Evolutionary conservation across 2,797 vertebrate genomes (phyloP).

Genomic region (Sternarchorhynchus goeldii): DNA sequence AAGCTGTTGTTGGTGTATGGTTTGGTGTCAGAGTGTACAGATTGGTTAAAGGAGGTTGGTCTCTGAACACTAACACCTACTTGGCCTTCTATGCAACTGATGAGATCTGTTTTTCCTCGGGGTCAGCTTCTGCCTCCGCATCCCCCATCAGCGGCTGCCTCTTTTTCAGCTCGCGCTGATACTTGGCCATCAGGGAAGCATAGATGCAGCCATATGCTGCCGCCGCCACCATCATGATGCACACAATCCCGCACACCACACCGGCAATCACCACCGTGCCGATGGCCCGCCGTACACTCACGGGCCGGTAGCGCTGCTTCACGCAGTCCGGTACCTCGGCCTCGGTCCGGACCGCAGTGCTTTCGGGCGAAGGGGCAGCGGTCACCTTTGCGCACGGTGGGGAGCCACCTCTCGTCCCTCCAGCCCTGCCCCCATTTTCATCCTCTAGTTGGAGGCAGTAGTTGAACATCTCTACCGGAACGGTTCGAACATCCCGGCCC

Average conservation of each 20-base stretch:
- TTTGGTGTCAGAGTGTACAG: slow-evolving; percentile 17
- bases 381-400: slow-evolving; percentile 74
- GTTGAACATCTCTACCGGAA: slow-evolving; percentile 99
- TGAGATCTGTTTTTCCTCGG: slow-evolving; percentile 95
- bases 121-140: slow-evolving; percentile 79
- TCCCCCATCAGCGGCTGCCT: slow-evolving; percentile 96
- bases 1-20: slow-evolving; percentile 67
- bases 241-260: slow-evolving; percentile 95
- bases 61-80: slow-evolving; percentile 53
- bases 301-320: slow-evolving; percentile 87
- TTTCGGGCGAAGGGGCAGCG: slow-evolving; percentile 49
- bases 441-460: slow-evolving; percentile 96
- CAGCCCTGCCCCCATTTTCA: slow-evolving; percentile 82
- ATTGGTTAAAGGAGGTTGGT: slow-evolving; percentile 24
- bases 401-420: slow-evolving; percentile 59
- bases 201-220: slow-evolving; percentile 98
- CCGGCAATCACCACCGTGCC: slow-evolving; percentile 97
- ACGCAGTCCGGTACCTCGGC: slow-evolving; percentile 81
- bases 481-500: slow-evolving; percentile 91
- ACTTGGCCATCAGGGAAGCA: slow-evolving; percentile 97
- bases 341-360: slow-evolving; percentile 57
- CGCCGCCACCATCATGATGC: slow-evolving; percentile 99
- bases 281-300: slow-evolving; percentile 93
- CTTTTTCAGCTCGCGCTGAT: slow-evolving; percentile 97
- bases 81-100: slow-evolving; percentile 87